Evolutionary conservation across 2,888 invertebrate genomes (phyloP).

Genomic region (Nowickia ferox): DNA sequence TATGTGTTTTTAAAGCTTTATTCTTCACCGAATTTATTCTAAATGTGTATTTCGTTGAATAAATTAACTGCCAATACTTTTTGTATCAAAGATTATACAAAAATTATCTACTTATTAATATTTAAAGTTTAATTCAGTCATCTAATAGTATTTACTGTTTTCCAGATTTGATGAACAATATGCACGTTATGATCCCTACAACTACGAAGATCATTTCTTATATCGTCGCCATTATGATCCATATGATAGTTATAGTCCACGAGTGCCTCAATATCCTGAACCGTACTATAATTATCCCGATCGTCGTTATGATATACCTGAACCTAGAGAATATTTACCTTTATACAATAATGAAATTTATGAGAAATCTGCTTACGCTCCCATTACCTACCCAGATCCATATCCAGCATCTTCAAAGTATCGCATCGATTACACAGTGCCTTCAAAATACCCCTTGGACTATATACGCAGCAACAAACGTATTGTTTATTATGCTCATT

Average conservation of each 20-base stretch:
- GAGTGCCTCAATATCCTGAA: constrained; percentile 80
- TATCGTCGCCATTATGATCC: constrained; percentile 82
- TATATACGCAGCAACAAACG: constrained; percentile 81
- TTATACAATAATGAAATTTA: constrained; percentile 80
- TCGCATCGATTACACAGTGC: constrained; percentile 60
- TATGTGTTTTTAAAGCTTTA: too few species aligned
- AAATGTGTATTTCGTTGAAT: too few species aligned
- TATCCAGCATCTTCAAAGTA: constrained; percentile 74
- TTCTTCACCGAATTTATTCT: too few species aligned
- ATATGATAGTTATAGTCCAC: constrained; percentile 82
- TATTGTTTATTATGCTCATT: constrained; percentile 88
- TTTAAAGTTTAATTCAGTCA: too few species aligned
- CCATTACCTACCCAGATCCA: constrained; percentile 72
- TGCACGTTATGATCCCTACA: constrained; percentile 80
- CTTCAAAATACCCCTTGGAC: constrained; percentile 60
- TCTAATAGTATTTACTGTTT: constrained; percentile 12
- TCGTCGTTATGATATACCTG: constrained; percentile 81
- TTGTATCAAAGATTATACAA: too few species aligned
- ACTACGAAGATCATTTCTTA: constrained; percentile 81
- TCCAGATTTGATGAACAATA: constrained; percentile 81
- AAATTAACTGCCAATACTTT: too few species aligned
- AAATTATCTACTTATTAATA: background rate
- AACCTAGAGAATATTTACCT: constrained; percentile 79
- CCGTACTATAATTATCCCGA: constrained; percentile 82
- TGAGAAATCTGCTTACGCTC: constrained; percentile 77